Evolutionary conservation across 2,888 invertebrate genomes (phyloP).

Genomic region (Epistrophe grossulariae): DNA sequence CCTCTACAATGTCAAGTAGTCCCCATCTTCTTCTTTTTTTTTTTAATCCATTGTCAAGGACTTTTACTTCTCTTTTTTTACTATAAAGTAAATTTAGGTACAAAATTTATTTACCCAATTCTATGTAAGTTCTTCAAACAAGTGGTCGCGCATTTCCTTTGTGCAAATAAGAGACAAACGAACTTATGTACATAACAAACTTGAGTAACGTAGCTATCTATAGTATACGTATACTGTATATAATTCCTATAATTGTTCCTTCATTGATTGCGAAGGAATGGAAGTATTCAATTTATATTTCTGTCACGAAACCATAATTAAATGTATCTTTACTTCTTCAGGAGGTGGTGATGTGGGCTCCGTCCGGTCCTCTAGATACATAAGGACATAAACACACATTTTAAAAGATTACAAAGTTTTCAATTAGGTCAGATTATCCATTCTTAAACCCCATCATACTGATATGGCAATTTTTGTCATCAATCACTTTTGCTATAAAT

Average conservation of each 20-base stretch:
- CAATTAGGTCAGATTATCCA: slow-evolving; percentile 26
- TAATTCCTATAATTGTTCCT: not conserved
- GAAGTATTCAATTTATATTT: slow-evolving; percentile 56
- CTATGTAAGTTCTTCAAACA: slow-evolving; percentile 52
- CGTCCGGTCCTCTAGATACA: not conserved
- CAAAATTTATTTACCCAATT: slow-evolving; percentile 51
- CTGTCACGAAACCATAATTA: slow-evolving; percentile 63
- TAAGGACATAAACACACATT: slow-evolving; percentile 14
- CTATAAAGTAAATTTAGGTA: slow-evolving; percentile 1
- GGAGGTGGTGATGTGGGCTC: not conserved
- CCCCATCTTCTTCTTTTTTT: too few relatives aligned
- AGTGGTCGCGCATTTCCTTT: slow-evolving; percentile 61
- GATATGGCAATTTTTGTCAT: slow-evolving; percentile 35
- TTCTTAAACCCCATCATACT: not conserved
- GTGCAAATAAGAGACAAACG: slow-evolving; percentile 5
- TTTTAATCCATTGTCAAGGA: slow-evolving; percentile 56
- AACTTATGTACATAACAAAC: not conserved
- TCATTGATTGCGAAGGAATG: slow-evolving; percentile 38
- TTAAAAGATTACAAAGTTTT: slow-evolving; percentile 23
- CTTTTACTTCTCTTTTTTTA: not conserved
- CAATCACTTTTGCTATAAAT: slow-evolving; percentile 51
- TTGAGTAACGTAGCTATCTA: too few relatives aligned
- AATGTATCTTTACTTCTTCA: not conserved
- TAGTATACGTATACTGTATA: too few relatives aligned
- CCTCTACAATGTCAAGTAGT: too few relatives aligned